A percentile compares a stretch with the other conserved stretches of the same genome.
phyloP scores from a whole-genome alignment of 2,888 invertebrate species.

The Lasioglossum leucozonium region DNA sequence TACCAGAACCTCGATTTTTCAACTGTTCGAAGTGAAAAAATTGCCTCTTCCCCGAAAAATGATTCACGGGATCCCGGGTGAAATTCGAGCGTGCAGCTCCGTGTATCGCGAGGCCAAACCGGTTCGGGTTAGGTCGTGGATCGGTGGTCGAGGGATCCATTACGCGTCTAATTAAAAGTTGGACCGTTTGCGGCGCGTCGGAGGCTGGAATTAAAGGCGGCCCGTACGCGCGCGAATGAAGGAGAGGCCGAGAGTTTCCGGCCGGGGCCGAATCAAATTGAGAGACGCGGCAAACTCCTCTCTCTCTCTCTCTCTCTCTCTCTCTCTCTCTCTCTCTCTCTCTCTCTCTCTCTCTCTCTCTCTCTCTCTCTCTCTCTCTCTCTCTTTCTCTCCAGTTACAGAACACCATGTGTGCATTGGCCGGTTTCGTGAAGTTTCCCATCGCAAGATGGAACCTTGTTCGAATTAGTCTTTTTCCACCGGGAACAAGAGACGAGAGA shows the following conservation, averaged over 20 bases:
- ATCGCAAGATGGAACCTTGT: not conserved
- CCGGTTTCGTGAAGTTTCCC: too few species aligned
- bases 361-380: not conserved
- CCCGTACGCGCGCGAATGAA: conserved; percentile 55
- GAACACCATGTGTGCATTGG: too few species aligned
- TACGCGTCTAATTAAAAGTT: conserved; percentile 63
- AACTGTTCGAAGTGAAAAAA: too few species aligned
- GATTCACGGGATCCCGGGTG: not conserved
- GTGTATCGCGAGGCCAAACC: conserved; percentile 15
- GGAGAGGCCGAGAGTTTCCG: conserved; percentile 15
- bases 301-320: not conserved
- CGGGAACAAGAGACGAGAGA: not conserved
- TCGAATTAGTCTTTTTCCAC: not conserved
- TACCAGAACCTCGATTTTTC: too few species aligned
- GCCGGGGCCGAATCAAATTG: not conserved
- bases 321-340: not conserved
- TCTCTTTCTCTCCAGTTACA: too few species aligned
- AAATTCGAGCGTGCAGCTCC: not conserved
- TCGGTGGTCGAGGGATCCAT: conserved; percentile 24
- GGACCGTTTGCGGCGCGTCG: not conserved
- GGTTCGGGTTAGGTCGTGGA: not conserved
- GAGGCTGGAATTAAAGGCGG: conserved; percentile 53
- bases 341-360: not conserved
- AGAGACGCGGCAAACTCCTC: not conserved
- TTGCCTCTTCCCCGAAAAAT: too few species aligned